These are phyloP conservation scores for Notechis scutatus DNA, from an alignment of 2,113 vertebrate species.

Conservation along the genomic window DNA sequence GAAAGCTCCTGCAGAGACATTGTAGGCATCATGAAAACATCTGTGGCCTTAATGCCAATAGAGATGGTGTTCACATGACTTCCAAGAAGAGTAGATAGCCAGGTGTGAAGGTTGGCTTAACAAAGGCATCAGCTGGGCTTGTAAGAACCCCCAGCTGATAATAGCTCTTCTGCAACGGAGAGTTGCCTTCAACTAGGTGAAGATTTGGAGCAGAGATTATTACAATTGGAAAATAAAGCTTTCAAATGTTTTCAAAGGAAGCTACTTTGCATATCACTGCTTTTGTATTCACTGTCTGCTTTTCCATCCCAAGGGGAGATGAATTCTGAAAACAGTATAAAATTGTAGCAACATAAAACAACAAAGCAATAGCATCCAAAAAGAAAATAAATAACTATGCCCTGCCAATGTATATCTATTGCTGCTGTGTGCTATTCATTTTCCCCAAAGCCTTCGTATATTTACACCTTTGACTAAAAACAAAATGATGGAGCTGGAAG, in stretches of 20 bases:
- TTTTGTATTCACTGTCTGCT: neutral
- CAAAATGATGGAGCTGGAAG: neutral
- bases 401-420: neutral
- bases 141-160: neutral
- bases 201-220: neutral
- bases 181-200: neutral
- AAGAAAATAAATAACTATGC: neutral
- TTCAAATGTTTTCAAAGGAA: neutral
- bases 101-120: neutral
- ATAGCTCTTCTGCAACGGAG: neutral
- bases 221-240: neutral
- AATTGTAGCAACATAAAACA: neutral
- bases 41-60: neutral
- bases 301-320: neutral
- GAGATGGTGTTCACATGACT: neutral
- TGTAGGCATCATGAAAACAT: slow-evolving; percentile 16
- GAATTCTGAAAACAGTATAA: neutral
- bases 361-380: neutral
- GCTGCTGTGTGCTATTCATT: neutral
- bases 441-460: neutral
- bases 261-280: neutral
- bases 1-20: slow-evolving; percentile 7
- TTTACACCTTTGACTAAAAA: neutral
- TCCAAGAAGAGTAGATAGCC: neutral
- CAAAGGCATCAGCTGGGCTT: neutral